Conservation (phyloP, 2,888 invertebrate species). For the Calliphora vomitoria region DNA sequence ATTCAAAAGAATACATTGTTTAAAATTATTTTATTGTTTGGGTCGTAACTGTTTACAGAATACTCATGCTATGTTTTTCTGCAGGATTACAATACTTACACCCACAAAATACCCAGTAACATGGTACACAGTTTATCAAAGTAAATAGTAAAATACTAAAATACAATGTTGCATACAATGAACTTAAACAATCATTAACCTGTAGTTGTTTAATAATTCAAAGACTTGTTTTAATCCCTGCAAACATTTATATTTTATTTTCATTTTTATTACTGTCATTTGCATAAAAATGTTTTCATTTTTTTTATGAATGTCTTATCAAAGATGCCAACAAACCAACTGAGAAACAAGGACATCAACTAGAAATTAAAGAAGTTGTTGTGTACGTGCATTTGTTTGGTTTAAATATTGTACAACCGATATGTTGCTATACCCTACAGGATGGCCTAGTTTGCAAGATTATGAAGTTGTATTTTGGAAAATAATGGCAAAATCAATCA, state of each 20-base stretch:
- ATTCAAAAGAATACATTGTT: constrained; percentile 20
- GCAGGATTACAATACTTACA: not conserved
- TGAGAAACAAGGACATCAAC: constrained; percentile 9
- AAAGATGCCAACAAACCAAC: constrained; percentile 13
- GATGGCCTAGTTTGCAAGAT: constrained; percentile 3
- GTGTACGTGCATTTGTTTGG: not conserved
- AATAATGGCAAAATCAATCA: not conserved
- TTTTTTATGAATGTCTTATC: constrained; percentile 38
- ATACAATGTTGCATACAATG: not conserved
- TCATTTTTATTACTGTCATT: constrained; percentile 50
- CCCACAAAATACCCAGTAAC: not conserved
- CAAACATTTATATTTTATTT: constrained; percentile 45
- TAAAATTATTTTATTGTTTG: not conserved
- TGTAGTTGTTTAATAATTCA: constrained; percentile 56
- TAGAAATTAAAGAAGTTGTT: not conserved
- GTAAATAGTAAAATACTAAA: not conserved
- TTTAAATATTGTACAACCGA: not conserved
- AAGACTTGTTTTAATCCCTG: constrained; percentile 43
- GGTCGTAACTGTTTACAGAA: not conserved
- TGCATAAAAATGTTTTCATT: constrained; percentile 32
- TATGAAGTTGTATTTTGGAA: not conserved
- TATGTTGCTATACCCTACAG: not conserved
- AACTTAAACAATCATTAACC: constrained; percentile 51
- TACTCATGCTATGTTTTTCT: not conserved
- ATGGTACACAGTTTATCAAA: not conserved